Evolutionary conservation across 2,113 vertebrate genomes (phyloP).

Genomic region (Bubo scandiacus): DNA sequence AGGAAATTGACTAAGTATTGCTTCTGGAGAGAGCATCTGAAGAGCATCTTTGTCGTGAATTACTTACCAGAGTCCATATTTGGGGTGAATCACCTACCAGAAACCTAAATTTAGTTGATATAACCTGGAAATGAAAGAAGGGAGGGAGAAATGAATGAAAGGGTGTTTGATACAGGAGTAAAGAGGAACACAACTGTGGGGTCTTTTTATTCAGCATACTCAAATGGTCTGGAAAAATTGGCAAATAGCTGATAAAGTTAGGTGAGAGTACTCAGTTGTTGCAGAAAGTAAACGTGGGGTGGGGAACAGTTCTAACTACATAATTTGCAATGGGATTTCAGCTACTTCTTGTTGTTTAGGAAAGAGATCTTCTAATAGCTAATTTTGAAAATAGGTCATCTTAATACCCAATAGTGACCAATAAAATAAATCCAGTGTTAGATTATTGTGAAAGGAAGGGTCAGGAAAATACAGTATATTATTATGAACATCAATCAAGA

Average conservation of each 20-base stretch:
- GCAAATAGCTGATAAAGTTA: background rate
- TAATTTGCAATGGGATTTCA: background rate
- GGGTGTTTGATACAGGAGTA: background rate
- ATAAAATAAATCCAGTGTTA: background rate
- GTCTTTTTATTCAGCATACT: background rate
- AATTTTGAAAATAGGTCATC: background rate
- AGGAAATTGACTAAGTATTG: background rate
- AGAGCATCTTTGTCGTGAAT: background rate
- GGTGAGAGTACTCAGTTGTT: background rate
- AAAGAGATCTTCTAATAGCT: background rate
- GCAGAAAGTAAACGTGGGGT: background rate
- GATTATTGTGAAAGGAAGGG: background rate
- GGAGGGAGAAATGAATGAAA: background rate
- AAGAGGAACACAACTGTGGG: background rate
- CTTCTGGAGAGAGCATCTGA: background rate
- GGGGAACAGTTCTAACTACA: background rate
- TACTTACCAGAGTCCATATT: constrained; percentile 3
- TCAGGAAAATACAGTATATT: background rate
- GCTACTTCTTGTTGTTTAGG: background rate
- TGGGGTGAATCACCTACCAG: background rate
- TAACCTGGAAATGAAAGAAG: background rate
- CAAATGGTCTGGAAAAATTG: background rate
- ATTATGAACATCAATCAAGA: background rate
- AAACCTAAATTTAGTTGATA: background rate
- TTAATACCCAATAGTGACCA: background rate